Percentiles rank a stretch among this genome's conserved stretches.
These are phyloP conservation scores for Odobenus rosmarus DNA, from an alignment of 2,113 vertebrate genomes.

Conservation along the genomic window DNA sequence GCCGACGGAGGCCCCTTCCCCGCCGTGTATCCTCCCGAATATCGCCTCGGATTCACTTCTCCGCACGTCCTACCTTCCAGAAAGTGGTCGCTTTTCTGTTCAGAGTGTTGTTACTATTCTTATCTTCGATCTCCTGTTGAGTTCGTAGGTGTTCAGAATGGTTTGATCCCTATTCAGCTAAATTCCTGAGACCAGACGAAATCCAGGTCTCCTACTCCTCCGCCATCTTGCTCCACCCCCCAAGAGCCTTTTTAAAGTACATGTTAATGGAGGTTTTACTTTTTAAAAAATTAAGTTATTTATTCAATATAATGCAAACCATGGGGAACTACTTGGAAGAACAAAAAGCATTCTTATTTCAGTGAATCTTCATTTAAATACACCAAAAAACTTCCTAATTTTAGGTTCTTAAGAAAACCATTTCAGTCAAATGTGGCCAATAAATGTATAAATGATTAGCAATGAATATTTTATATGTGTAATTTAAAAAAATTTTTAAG, in stretches of 20 bases:
- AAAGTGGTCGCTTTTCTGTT: no score
- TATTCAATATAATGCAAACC: not conserved
- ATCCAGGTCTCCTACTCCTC: no score
- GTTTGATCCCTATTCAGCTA: no score
- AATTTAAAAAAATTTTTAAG: not conserved
- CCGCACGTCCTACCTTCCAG: no score
- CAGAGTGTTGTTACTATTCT: no score
- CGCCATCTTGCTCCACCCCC: no score
- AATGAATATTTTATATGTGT: not conserved
- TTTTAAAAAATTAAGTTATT: not conserved
- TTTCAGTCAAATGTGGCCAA: not conserved
- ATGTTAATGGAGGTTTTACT: not conserved
- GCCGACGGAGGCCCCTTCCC: no score
- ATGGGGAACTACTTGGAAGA: not conserved
- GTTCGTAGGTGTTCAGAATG: no score
- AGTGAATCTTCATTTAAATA: not conserved
- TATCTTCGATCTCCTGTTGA: no score
- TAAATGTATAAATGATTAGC: not conserved
- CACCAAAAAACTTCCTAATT: not conserved
- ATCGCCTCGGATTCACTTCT: no score
- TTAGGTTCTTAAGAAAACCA: not conserved
- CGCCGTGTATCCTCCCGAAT: no score
- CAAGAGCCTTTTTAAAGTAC: not conserved
- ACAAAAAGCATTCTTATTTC: not conserved
- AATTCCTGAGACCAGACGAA: no score